Conservation (phyloP, 2,888 invertebrate genomes). For the Sesia apiformis region DNA sequence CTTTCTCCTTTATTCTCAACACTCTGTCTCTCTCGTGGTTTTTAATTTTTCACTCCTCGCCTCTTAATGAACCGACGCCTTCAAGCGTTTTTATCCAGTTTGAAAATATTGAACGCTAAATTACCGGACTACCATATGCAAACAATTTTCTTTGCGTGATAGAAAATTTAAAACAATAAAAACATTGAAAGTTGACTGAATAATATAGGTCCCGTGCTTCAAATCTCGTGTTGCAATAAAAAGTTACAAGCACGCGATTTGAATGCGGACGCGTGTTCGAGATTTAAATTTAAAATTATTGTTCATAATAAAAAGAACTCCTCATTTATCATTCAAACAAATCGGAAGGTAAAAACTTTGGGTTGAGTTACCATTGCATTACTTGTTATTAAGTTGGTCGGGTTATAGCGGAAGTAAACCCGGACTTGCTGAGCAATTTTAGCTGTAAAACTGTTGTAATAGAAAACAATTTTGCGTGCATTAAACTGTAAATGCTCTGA, state of each 20-base stretch:
- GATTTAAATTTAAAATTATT: constrained; percentile 23
- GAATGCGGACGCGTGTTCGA: constrained; percentile 24
- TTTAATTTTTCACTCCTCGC: constrained; percentile 41
- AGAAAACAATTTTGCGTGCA: constrained; percentile 15
- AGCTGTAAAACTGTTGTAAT: constrained; percentile 10
- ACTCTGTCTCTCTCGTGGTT: constrained; percentile 27
- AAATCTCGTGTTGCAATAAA: constrained; percentile 29
- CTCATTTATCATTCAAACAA: constrained; percentile 5
- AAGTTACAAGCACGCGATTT: constrained; percentile 30
- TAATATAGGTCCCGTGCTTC: constrained; percentile 25
- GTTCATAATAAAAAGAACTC: background rate
- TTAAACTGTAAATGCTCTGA: constrained; percentile 9
- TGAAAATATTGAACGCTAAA: no score
- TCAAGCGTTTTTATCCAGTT: no score
- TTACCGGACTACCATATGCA: background rate
- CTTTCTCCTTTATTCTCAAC: constrained; percentile 26
- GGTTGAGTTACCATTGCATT: constrained; percentile 13
- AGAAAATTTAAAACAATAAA: constrained; percentile 29
- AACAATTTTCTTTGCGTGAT: constrained; percentile 33
- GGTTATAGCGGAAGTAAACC: constrained; percentile 10
- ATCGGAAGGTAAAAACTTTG: constrained; percentile 4
- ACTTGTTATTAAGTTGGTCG: constrained; percentile 15
- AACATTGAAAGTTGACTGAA: constrained; percentile 27
- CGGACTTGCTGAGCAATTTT: constrained; percentile 10
- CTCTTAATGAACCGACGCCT: background rate